Base-by-base conservation (phyloP, 2,113 vertebrate genomes). In the Semnornis frantzii region DNA sequence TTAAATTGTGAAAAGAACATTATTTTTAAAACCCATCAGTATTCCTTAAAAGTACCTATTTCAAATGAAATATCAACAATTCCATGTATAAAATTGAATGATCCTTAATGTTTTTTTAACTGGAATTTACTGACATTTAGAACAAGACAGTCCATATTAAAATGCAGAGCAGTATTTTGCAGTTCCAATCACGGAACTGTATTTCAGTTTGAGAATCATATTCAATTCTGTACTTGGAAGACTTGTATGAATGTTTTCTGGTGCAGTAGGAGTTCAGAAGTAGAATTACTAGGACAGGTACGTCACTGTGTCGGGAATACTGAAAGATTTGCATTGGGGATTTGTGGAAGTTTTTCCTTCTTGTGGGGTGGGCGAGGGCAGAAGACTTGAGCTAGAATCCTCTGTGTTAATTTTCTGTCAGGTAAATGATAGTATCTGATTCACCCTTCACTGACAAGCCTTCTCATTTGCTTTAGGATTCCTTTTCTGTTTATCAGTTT, bases 401-500 rank as follows among this genome's bases (percentile, higher is more conserved):
- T 65, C 48, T 70, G 55, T 74, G 68, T 79, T 9, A 5, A 16
- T 86, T 93, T 88, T 71, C n/a, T 86, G 7, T 88, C 76, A 39
- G 31, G 74, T 75, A 57, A 46, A 66, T 86, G 48, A 44, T 31
- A 73, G 34, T 37, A 57, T 64, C 58, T 64, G 65, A 57, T 88
- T 72, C 13, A 57, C 60, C 44, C 65, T 92, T 88, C 80, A 71
- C 80, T 83, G 76, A 15, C 62, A 90, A 90, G 37, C 34, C 33
- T 83, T 39, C 33, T 79, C 44, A 55, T 59, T 89, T 93, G 62
- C 69, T 92, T 85, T 86, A 85, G 76, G 88, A 88, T 24, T 65
- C 16, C 37, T 85, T 94, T 92, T 89, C 69, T 76, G 4, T 70
- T 83, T 83, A 81, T 87, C 87, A 80, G 89, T 55, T 94, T 87